Evolutionary conservation across 2,888 invertebrate genomes (phyloP).

Genomic region (Calameuta filiformis): DNA sequence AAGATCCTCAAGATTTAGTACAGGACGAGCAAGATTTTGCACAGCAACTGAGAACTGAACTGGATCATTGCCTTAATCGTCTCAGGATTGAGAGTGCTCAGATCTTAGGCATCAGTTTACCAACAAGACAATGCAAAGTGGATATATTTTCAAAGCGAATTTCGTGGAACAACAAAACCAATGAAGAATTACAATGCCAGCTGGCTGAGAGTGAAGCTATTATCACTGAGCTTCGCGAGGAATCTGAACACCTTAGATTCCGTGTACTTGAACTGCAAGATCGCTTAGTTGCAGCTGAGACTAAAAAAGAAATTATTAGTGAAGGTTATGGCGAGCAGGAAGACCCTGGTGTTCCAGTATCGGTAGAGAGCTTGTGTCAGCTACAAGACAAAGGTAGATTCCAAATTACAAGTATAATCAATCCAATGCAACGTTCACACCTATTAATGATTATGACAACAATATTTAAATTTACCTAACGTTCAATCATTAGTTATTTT

Average conservation of each 20-base stretch:
- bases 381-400: slow-evolving; percentile 60
- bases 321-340: slow-evolving; percentile 69
- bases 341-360: slow-evolving; percentile 41
- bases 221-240: slow-evolving; percentile 65
- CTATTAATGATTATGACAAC: background rate
- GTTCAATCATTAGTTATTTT: background rate
- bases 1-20: slow-evolving; percentile 71
- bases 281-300: slow-evolving; percentile 65
- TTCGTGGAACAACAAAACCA: slow-evolving; percentile 40
- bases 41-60: slow-evolving; percentile 73
- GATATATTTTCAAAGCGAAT: slow-evolving; percentile 40
- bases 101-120: slow-evolving; percentile 72
- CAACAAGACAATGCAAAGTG: slow-evolving; percentile 32
- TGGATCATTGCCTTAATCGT: slow-evolving; percentile 76
- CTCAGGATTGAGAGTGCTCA: slow-evolving; percentile 78
- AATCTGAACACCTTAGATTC: slow-evolving; percentile 68
- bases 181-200: slow-evolving; percentile 66
- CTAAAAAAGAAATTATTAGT: slow-evolving; percentile 68
- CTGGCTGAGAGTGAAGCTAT: slow-evolving; percentile 71
- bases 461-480: background rate
- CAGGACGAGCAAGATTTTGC: slow-evolving; percentile 68
- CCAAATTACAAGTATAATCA: background rate
- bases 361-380: slow-evolving; percentile 53
- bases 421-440: background rate
- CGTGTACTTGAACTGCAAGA: slow-evolving; percentile 71